Evolutionary conservation across 2,888 invertebrate species (phyloP), one percentile per base, ranked within the genome.

Genomic region (Microplitis deprimator): DNA sequence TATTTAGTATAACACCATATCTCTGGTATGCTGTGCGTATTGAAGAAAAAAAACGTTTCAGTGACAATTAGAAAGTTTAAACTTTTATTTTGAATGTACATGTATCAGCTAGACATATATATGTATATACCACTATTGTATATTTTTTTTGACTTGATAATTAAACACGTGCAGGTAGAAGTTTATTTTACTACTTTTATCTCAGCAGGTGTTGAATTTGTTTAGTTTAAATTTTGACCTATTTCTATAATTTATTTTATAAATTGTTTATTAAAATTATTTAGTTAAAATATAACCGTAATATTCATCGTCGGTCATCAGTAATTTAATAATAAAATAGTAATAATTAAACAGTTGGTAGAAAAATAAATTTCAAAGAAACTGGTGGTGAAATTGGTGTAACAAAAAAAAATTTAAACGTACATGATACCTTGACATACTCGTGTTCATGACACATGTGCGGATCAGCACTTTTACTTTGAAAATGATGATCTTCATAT

Each of bases 401-500:
- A 50, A 50, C 50, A 50, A 20, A 17, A 69, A 69, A 68, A 39
- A 8, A 50, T 20, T 69, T 17, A 0, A 13, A 20, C 17, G 20
- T 69, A 16, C 38, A 50, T 50, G 50, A 69, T 50, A 17, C 39
- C 16, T 41, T 69, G 69, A 13, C 17, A 20, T 41, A 50, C 20
- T 69, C 6, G 0, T 69, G 8, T 50, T 59, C 17, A 17, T 50
- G 10, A 20, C 41, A 50, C 59, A 50, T 20, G 69, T 20, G 41
- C 69, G 50, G 16, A 20, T 20, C 16, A 20, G 17, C 8, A 50
- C 10, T 20, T 8, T 69, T 50, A 20, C 50, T 17, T 69, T 69
- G 69, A 17, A 69, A 40, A 8, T 50, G 50, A 50, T 50, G 50
- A 50, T 50, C 50, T 50, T 13, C 50, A 50, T 69, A 20, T 50